Evolutionary conservation across 2,888 invertebrate species (phyloP), one percentile per base, ranked within the genome.

Genomic region (Reticulitermes lucifugus): DNA sequence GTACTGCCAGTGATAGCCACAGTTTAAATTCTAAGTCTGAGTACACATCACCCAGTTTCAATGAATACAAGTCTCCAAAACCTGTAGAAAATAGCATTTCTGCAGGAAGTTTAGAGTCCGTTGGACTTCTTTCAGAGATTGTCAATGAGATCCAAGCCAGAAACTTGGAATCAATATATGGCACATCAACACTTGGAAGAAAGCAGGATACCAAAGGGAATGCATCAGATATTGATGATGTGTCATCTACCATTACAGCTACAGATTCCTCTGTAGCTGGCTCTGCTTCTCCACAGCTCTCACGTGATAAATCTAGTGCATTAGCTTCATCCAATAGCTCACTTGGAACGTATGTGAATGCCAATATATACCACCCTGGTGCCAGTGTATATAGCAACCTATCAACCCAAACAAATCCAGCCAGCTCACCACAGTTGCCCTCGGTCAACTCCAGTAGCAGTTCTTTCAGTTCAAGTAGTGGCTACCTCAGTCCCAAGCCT

Each of bases 81-180:
- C 91, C 91, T 0, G 89, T 92, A 22, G 89, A 91, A 55, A 88
- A 87, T 65, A 89, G 88, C 41, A 90, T 83, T 51, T 87, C 87
- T 46, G 92, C 93, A 0, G 93, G 93, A 0, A 94, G 94, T 86
- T 92, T 92, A 21, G 95, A 95, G 86, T 95, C 94, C 87, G 94
- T 96, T 92, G 97, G 97, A 0, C 90, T 97, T 35, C 91, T 97
- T 0, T 96, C 96, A 12, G 97, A 97, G 91, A 97, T 97, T 86
- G 97, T 97, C 0, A 94, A 94, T 75, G 97, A 97, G 90, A 97
- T 97, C 89, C 96, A 97, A 88, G 95, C 95, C 88, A 92, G 96
- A 59, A 97, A 97, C 89, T 95, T 96, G 65, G 97, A 97, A 88
- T 97, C 97, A 0, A 96, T 97, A 88, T 97, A 97, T 89, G 96